phyloP scores from a whole-genome alignment of 37 sponge, comb jelly and placozoan genomes.

The Amphimedon queenslandica region DNA sequence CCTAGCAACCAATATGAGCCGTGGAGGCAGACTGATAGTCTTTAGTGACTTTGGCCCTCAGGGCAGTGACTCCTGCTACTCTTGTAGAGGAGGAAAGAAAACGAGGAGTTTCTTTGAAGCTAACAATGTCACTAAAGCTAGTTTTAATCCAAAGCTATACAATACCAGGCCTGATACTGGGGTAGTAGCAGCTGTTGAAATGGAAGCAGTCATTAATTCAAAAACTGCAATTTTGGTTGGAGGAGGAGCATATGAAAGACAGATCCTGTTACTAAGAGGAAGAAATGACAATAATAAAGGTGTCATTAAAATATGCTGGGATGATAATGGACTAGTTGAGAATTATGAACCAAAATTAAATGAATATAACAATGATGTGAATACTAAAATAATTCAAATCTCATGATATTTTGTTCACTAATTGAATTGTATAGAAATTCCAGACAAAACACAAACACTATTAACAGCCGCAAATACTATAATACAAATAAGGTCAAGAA shows the following conservation, averaged over 20 bases:
- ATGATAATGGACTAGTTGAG: no score
- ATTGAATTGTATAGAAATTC: no score
- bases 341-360: no score
- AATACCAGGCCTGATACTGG: slow-evolving; percentile 29
- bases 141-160: slow-evolving; percentile 20
- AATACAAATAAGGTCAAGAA: no score
- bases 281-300: no score
- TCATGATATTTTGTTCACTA: no score
- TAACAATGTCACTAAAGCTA: not conserved
- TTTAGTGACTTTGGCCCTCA: slow-evolving; percentile 29
- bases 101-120: not conserved
- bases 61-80: slow-evolving; percentile 37
- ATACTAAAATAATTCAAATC: no score
- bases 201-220: slow-evolving; percentile 5
- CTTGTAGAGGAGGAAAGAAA: slow-evolving; percentile 10
- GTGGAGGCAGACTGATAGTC: slow-evolving; percentile 1
- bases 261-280: no score
- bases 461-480: no score
- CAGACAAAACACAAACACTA: no score
- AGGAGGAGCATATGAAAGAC: slow-evolving; percentile 47
- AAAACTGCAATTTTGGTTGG: slow-evolving; percentile 27
- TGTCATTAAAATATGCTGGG: no score
- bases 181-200: slow-evolving; percentile 31
- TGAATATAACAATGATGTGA: no score
- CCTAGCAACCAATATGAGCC: not conserved